These are phyloP conservation scores for Thermophis baileyi DNA, from an alignment of 2,113 vertebrate species.

Conservation along the genomic window DNA sequence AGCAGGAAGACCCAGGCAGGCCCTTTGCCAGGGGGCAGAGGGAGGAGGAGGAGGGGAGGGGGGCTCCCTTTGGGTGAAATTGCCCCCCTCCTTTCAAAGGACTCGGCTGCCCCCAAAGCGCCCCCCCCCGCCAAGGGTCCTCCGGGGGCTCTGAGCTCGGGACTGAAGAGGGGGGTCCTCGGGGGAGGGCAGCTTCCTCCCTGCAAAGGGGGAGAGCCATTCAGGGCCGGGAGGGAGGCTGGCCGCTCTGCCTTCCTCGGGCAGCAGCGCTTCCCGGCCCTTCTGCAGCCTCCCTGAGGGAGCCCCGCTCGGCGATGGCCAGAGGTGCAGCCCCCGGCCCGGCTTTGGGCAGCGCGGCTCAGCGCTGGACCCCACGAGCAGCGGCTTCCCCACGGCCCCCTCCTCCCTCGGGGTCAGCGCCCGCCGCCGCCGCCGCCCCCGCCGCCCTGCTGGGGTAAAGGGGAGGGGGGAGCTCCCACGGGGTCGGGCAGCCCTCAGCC, in stretches of 20 bases:
- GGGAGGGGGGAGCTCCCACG: not conserved
- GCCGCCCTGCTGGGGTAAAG: not conserved
- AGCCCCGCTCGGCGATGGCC: not conserved
- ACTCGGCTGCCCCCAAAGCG: not conserved
- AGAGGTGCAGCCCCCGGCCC: not conserved
- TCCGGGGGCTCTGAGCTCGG: not conserved
- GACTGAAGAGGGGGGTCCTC: not conserved
- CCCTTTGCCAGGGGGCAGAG: not conserved
- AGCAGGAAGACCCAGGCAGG: not conserved
- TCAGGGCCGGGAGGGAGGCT: too few species aligned
- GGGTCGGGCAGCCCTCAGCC: too few species aligned
- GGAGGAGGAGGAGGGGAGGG: too few species aligned
- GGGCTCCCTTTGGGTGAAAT: not conserved
- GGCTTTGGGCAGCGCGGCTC: not conserved
- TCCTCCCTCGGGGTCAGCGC: not conserved
- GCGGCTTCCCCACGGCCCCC: too few species aligned
- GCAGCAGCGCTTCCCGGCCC: too few species aligned
- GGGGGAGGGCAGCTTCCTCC: too few species aligned
- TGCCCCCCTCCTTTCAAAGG: not conserved
- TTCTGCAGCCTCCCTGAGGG: not conserved
- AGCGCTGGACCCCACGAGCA: not conserved
- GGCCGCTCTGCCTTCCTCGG: not conserved
- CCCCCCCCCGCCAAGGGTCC: not conserved
- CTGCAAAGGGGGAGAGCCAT: too few species aligned
- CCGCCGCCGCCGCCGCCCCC: too few species aligned